Evolutionary conservation across 1,140 invertebrate species (phyloP), one percentile per base, ranked within the genome.

Genomic region (Globodera ellingtonae): DNA sequence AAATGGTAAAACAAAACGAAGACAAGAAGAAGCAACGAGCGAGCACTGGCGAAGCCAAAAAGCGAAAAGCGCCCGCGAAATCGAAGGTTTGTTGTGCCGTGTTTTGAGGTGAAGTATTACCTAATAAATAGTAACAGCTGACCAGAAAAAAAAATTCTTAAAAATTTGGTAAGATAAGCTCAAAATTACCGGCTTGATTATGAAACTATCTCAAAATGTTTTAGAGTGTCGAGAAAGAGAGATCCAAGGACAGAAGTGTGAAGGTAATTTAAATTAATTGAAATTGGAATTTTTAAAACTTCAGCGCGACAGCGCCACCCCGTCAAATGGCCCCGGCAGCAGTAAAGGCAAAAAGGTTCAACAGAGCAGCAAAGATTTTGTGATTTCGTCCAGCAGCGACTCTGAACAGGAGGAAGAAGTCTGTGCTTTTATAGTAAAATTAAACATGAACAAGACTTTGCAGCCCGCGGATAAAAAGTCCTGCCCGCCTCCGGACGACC

Each of bases 191-290:
- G 52, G 2, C 3, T 52, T 15, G 8, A 10, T 72, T 72, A 56
- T 44, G 71, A 50, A 21, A 72, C 21, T 72, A 69, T 69, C 10
- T 69, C 3, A 1, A 9, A 10, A 18, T 56, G 18, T 18, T 52
- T 56, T 56, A 75, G 72, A 75, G 72, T 9, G 72, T 75, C 15
- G 72, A 75, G 44, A 75, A 75, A n/a, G 72, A 75, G 46, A 48
- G 47, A 1, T 75, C 47, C 15, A 74, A 74, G 44, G 72, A 74
- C 62, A 15, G 72, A 46, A 48, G 50, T 56, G 72, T 48, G 46
- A 73, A 59, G 48, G 59, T 56, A 6, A 73, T 4, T 21, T 24
- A 50, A 24, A 73, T 62, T 44, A 44, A 44, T 18, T 75, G 44
- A 72, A 46, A 24, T 18, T 2, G 35, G 35, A 35, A 50, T n/a